Conservation (phyloP, 2,797 vertebrate species). For the Oreochromis mossambicus region DNA sequence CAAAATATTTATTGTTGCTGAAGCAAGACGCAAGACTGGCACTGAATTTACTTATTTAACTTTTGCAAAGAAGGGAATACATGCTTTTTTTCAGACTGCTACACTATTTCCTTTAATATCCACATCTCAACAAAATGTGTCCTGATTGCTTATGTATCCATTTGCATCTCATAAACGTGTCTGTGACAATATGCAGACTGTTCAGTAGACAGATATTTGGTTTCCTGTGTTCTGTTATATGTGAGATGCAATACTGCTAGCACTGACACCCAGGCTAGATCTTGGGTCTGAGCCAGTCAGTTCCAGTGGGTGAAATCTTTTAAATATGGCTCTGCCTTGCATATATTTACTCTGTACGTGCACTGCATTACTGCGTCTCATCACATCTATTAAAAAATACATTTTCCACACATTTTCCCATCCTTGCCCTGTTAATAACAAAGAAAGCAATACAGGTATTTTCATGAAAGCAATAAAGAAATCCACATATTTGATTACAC, state of each 20-base stretch:
- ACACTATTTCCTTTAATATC: not conserved
- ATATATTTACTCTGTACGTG: not conserved
- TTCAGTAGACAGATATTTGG: constrained; percentile 1
- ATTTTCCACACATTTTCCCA: constrained; percentile 21
- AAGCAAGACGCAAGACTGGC: not conserved
- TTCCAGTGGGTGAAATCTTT: constrained; percentile 1
- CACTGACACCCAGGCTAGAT: not conserved
- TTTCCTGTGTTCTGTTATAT: not conserved
- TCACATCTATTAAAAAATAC: constrained; percentile 23
- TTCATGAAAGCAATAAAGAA: constrained; percentile 37
- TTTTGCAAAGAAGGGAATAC: not conserved
- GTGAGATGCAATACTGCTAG: not conserved
- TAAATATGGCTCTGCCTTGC: constrained; percentile 8
- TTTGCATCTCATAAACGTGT: not conserved
- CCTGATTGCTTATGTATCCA: constrained; percentile 1
- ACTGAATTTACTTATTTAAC: not conserved
- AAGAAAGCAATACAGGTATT: constrained; percentile 11
- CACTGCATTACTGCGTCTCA: not conserved
- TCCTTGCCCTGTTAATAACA: constrained; percentile 14
- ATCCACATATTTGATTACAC: constrained; percentile 37
- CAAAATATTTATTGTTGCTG: not conserved
- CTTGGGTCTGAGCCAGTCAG: not conserved
- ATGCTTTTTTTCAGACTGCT: not conserved
- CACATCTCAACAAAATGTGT: not conserved
- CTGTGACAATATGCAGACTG: not conserved